Evolutionary conservation across 2,888 invertebrate genomes (phyloP).

Genomic region (Caenorhabditis uteleia): DNA sequence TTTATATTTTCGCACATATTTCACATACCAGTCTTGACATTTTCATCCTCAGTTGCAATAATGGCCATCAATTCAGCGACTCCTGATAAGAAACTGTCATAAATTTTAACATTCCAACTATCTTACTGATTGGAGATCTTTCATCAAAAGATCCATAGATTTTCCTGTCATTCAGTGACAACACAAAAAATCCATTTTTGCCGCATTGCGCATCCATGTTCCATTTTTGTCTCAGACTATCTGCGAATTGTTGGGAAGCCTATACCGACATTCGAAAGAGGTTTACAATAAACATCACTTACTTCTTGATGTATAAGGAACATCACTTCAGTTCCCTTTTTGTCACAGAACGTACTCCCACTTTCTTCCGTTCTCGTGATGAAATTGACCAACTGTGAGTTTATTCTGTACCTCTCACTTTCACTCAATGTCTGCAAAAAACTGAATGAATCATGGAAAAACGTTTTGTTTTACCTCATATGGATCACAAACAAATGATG

Average conservation of each 20-base stretch:
- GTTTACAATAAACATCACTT: not conserved
- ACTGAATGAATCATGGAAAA: not conserved
- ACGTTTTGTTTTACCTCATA: slow-evolving; percentile 33
- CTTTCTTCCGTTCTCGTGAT: slow-evolving; percentile 30
- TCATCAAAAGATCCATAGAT: slow-evolving; percentile 48
- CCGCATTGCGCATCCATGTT: slow-evolving; percentile 53
- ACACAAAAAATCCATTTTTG: slow-evolving; percentile 40
- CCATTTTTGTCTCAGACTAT: slow-evolving; percentile 43
- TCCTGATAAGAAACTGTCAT: slow-evolving; percentile 22
- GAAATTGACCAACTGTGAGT: slow-evolving; percentile 40
- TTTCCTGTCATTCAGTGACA: slow-evolving; percentile 43
- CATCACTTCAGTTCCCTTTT: slow-evolving; percentile 48
- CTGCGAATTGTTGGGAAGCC: slow-evolving; percentile 46
- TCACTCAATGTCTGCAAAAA: slow-evolving; percentile 44
- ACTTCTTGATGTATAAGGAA: slow-evolving; percentile 41
- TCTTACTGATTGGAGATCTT: slow-evolving; percentile 42
- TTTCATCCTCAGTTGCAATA: slow-evolving; percentile 29
- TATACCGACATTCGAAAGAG: slow-evolving; percentile 5
- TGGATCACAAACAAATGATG: slow-evolving; percentile 53
- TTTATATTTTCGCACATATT: no score
- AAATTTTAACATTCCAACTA: not conserved
- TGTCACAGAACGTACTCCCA: slow-evolving; percentile 38
- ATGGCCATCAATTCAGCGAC: slow-evolving; percentile 34
- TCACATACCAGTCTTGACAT: slow-evolving; percentile 30
- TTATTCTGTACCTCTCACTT: slow-evolving; percentile 50